Percentiles rank a stretch among this genome's conserved stretches.
phyloP scores from a whole-genome alignment of 2,797 vertebrate species.

The Sebastes dallii region DNA sequence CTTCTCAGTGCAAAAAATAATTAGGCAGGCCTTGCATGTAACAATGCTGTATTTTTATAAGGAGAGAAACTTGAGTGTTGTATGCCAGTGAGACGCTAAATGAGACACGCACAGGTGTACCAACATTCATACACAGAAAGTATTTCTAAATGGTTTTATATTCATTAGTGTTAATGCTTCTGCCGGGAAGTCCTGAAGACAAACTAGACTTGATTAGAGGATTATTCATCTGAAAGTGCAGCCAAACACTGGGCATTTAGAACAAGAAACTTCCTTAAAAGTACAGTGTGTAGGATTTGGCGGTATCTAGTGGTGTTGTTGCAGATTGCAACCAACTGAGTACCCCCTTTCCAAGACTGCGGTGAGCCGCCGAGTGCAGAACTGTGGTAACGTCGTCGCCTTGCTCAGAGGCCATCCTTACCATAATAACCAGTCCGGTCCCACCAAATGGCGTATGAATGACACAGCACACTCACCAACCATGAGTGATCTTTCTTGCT shows the following conservation, averaged over 20 bases:
- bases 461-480: too few species aligned
- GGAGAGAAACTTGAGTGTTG: conserved; percentile 5
- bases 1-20: conserved; percentile 34
- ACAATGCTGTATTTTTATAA: conserved; percentile 21
- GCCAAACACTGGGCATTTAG: background rate
- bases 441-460: too few species aligned
- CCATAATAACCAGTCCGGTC: background rate
- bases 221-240: background rate
- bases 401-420: background rate
- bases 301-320: background rate
- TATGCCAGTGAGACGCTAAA: conserved; percentile 38
- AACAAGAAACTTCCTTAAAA: background rate
- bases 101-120: background rate
- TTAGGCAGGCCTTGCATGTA: conserved; percentile 48
- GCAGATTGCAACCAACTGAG: background rate
- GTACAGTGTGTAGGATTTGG: background rate
- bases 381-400: background rate
- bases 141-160: conserved; percentile 4
- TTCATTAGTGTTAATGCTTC: background rate
- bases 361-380: background rate
- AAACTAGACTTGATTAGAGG: background rate
- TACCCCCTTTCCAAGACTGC: background rate
- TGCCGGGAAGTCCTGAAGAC: background rate
- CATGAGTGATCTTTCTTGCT: background rate
- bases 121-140: background rate